Percentiles rank a stretch among this genome's conserved stretches.
These are phyloP conservation scores for Syndactyla subalaris DNA, from an alignment of 2,797 vertebrate species.

Conservation along the genomic window DNA sequence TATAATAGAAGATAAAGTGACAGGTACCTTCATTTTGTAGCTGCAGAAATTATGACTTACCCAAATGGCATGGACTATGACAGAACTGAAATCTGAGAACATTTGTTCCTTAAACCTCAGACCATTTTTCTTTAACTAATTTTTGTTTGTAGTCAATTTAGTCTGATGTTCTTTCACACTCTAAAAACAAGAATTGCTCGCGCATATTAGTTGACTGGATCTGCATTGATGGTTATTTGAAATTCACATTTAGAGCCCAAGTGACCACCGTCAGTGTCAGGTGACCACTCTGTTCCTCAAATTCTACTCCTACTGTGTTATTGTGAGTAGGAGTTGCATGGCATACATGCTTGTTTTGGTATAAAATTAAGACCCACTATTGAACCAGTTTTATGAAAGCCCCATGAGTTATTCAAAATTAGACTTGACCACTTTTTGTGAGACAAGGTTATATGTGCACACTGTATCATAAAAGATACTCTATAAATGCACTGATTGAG, in stretches of 20 bases:
- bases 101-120: neutral
- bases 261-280: neutral
- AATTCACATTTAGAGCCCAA: neutral
- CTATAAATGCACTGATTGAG: neutral
- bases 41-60: neutral
- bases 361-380: neutral
- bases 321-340: neutral
- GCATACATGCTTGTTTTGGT: neutral
- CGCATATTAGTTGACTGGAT: neutral
- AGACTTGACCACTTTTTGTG: neutral
- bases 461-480: neutral
- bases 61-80: neutral
- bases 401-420: neutral
- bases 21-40: neutral
- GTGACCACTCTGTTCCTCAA: neutral
- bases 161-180: neutral
- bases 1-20: neutral
- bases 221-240: neutral
- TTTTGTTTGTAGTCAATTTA: neutral
- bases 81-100: neutral
- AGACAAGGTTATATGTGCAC: neutral
- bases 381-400: constrained; percentile 7
- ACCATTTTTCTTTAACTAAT: neutral
- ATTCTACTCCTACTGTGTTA: neutral
- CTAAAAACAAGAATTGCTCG: neutral